Base-by-base conservation (phyloP, 1,140 invertebrate species). In the Plectrocnemia conspersa region DNA sequence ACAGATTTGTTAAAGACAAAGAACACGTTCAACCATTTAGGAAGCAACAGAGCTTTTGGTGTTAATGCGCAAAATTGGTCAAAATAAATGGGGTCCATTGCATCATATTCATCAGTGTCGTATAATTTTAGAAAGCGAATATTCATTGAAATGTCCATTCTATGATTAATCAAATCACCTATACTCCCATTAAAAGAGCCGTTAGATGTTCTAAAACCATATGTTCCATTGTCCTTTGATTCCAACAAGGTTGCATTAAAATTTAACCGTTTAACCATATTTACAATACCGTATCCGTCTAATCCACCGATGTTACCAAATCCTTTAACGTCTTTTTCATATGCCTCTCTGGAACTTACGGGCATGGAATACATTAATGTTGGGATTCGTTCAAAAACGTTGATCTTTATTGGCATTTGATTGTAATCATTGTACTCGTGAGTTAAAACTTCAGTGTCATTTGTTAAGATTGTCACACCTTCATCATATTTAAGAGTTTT, bases 1-100 rank as follows among this genome's bases (percentile, higher is more conserved):
- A 73, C 54, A 0, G 55, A 46, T 0, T 52, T 41, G 23, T 64
- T 53, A 41, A 75, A 73, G 16, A 68, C 65, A 9, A 64, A 46
- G 56, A 71, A 70, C 2, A 72, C 65, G 4, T 62, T 50, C 36
- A 70, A 54, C 66, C 72, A 73, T 29, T 70, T 63, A 2, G 71
- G 73, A 58, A 74, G 66, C 27, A 62, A 55, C 3, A 29, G 16
- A 10, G 73, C 62, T 61, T 71, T 70, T 0, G 73, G 70, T 1
- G 68, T 70, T 5, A 72, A 52, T 3, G 74, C 57, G 56, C 73
- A 75, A 11, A 75, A 40, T 21, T 63, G 48, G 58, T 75, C 73
- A 22, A 64, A 67, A 19, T 60, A 64, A 3, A 68, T 56, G 0
- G 66, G 64, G 2, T 33, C 21, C 10, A 66, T 66, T 40, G 68